Evolutionary conservation across 1,140 invertebrate genomes (phyloP), one percentile per base, ranked within the genome.

Genomic region (Oncopodura yosiiana): DNA sequence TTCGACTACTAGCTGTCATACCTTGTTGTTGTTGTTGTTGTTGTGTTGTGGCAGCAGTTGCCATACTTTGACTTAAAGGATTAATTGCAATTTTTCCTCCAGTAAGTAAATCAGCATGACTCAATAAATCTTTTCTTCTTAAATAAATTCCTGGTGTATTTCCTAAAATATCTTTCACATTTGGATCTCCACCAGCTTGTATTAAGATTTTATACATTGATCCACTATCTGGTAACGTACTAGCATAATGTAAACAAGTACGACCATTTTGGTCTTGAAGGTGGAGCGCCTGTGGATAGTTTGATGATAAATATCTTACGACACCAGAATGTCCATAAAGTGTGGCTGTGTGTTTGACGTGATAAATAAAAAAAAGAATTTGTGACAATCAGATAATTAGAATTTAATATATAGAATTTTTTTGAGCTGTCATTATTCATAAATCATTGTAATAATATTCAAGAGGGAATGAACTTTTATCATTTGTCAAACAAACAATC

Each of bases 221-320:
- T 0, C 86, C 87, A 62, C 87, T 88, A 65, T 94, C 89, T 14
- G 81, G 78, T 30, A 92, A 70, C 3, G 83, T 82, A 5, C 87
- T 85, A 5, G 89, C 86, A 69, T 93, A 94, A 73, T 94, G 90
- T 32, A 94, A 74, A n/a, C 90, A 80, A 3, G 88, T 93, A 62
- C 90, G 75, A 27, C 86, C 87, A 69, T 86, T 80, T 66, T 81
- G 71, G 71, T 90, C 87, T 29, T 78, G 21, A 27, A 68, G 60
- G n/a, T 34, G 30, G 45, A 61, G 32, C 19, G 44, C 24, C 52
- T 58, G 18, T n/a, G n/a, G n/a, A n/a, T n/a, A n/a, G n/a, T n/a
- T n/a, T n/a, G n/a, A n/a, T n/a, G n/a, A n/a, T n/a, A n/a, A n/a
- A n/a, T n/a, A n/a, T n/a, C n/a, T n/a, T 84, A 86, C 43, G 3